Base-by-base conservation (phyloP, 2,113 vertebrate species). In the Aegithalos caudatus region DNA sequence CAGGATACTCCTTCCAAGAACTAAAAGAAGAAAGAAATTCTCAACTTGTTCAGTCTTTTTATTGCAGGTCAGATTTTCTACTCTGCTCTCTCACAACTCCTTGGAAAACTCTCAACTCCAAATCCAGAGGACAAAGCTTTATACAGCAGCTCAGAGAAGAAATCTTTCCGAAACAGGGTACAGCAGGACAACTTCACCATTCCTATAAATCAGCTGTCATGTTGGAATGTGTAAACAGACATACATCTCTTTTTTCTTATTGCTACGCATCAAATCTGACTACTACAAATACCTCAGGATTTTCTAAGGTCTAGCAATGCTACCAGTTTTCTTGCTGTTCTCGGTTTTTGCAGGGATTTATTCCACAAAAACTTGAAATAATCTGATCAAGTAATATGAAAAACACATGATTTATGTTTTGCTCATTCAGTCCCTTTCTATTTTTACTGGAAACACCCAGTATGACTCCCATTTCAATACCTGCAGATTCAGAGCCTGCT, bases 81-180 rank as follows among this genome's bases (percentile, higher is more conserved):
- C 7, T 25, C 48, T 8, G 11, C 45, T 50, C 69, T 51, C 38
- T 66, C 71, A 76, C 45, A 44, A 58, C 21, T 86, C 58, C 67
- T 71, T 90, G 88, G 82, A 93, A 94, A 42, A 35, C 35, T 81
- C 71, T 83, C 71, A 81, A 38, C 45, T 16, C 37, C 31, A 53
- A 90, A 82, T 10, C 24, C 84, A 79, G 53, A 3, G 17, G 61
- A 81, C 57, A 69, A 57, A 80, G 54, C 79, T 72, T 86, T 64
- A 65, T 66, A 50, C 42, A 83, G 79, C 37, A 42, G 54, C 77
- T 88, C 71, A 77, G 53, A 50, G 44, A 38, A 48, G 61, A 23
- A 76, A 48, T 19, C 90, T 86, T 94, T 88, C 88, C 90, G 88
- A 77, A 86, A 33, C 50, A 92, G 79, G 80, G 88, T 83, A 77